A percentile compares a stretch with the other conserved stretches of the same genome.
phyloP scores from a whole-genome alignment of 2,797 vertebrate species.

The Paramormyrops hopkinsi region DNA sequence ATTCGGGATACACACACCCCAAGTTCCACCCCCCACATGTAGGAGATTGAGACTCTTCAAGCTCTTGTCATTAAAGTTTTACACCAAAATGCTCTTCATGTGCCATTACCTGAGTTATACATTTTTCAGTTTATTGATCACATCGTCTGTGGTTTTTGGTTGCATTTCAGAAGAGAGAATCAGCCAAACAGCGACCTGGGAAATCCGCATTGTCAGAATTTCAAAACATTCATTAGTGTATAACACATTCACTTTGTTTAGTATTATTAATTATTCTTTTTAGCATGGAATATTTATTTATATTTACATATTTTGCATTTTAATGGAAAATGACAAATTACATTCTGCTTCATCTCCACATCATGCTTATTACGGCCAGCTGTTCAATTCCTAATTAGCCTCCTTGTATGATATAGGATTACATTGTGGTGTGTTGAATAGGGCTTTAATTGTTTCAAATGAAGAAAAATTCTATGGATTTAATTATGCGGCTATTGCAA shows the following conservation, averaged over 20 bases:
- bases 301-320: background rate
- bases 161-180: background rate
- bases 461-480: background rate
- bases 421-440: background rate
- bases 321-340: background rate
- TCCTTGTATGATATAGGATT: background rate
- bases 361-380: background rate
- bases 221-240: background rate
- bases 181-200: background rate
- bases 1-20: background rate
- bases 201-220: background rate
- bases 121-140: background rate
- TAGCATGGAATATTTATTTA: background rate
- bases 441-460: background rate
- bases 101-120: background rate
- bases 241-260: background rate
- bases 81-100: background rate
- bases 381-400: background rate
- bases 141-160: background rate
- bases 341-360: background rate
- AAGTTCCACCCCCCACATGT: background rate
- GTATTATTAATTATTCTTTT: background rate
- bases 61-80: background rate
- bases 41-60: background rate
- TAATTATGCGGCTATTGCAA: background rate